Evolutionary conservation across 2,797 vertebrate species (phyloP).

Genomic region (Periophthalmus magnuspinnatus): DNA sequence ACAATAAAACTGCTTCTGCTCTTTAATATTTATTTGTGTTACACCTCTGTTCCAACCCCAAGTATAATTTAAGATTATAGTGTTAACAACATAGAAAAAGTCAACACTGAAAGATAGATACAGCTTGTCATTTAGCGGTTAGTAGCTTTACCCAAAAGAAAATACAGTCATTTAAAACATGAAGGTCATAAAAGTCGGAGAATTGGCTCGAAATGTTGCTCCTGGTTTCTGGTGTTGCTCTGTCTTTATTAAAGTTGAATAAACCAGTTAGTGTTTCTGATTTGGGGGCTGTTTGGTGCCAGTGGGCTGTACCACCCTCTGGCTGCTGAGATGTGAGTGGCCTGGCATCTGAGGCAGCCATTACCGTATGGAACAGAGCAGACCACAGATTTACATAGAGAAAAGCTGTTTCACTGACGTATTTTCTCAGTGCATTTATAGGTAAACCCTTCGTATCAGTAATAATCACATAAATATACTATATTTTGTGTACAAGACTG

Average conservation of each 20-base stretch:
- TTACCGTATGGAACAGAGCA: slow-evolving; percentile 77
- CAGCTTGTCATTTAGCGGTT: background rate
- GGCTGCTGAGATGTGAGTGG: slow-evolving; percentile 66
- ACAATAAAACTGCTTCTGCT: slow-evolving; percentile 50
- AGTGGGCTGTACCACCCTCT: slow-evolving; percentile 6
- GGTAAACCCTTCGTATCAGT: background rate
- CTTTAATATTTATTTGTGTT: slow-evolving; percentile 50
- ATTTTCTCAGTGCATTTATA: too few relatives aligned
- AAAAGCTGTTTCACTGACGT: slow-evolving; percentile 24
- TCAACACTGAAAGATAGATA: slow-evolving; percentile 19
- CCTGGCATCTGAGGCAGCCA: slow-evolving; percentile 72
- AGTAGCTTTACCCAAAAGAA: slow-evolving; percentile 6
- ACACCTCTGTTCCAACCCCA: slow-evolving; percentile 24
- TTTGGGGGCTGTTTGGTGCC: slow-evolving; percentile 9
- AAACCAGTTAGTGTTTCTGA: slow-evolving; percentile 16
- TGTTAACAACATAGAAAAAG: slow-evolving; percentile 11
- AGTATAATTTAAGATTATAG: slow-evolving; percentile 15
- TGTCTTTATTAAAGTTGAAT: slow-evolving; percentile 6
- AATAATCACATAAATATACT: background rate
- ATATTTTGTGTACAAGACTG: background rate
- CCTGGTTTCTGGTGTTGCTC: slow-evolving; percentile 7
- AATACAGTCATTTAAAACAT: slow-evolving; percentile 10
- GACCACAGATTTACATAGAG: slow-evolving; percentile 37
- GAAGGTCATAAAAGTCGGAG: background rate
- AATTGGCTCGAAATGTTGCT: background rate